Evolutionary conservation across 2,888 invertebrate genomes (phyloP), one percentile per base, ranked within the genome.

Genomic region (Pseudoips prasinana): DNA sequence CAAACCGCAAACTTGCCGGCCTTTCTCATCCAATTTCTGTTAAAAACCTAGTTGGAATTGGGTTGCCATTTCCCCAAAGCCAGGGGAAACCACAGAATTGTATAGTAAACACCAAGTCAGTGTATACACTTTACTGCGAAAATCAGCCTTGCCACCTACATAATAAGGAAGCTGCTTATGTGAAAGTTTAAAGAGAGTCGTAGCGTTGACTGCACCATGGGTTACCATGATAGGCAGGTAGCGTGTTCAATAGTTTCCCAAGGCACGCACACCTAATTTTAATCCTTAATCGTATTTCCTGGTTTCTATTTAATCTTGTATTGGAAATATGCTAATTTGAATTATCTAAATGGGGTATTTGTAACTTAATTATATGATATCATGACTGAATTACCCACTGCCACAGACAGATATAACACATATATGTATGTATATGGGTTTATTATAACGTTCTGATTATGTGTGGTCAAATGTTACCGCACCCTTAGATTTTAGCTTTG

Each of bases 181-280:
- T n/a, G n/a, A n/a, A n/a, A n/a, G n/a, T n/a, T n/a, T n/a, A n/a
- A n/a, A n/a, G n/a, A n/a, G n/a, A n/a, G n/a, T n/a, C n/a, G n/a
- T n/a, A n/a, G n/a, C n/a, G n/a, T n/a, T n/a, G n/a, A n/a, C n/a
- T 5, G 20, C 7, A 7, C 19, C 23, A 37, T 39, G 24, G 28
- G 30, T 26, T 24, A 25, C 23, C 25, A 9, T 38, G 54, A 45
- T 29, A 44, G 58, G 46, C 50, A 47, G 40, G 27, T 58, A 31
- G 58, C 57, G 50, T 54, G 43, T 29, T 31, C 37, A 45, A 54
- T 40, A 40, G 39, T 41, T 46, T 33, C n/a, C 26, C 23, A 28
- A 33, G 14, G 35, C 38, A 31, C 46, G 57, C 58, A 45, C 55
- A 54, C 10, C 7, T 22, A 33, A 28, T 46, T 53, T 31, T 33